Base-by-base conservation (phyloP, 1,140 invertebrate genomes). In the Lepidostoma basale region DNA sequence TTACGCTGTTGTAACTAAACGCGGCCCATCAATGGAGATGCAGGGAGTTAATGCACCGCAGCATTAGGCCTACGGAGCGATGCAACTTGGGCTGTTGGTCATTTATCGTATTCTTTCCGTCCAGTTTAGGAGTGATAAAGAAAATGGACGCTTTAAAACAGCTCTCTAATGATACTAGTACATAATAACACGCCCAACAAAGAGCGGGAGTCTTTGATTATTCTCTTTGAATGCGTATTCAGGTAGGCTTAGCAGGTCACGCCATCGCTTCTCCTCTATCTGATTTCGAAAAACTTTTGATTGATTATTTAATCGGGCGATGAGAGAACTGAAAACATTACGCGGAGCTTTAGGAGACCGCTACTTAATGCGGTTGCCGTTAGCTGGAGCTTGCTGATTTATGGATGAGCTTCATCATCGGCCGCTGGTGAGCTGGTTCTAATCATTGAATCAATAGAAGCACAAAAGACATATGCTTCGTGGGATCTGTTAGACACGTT, bases 281-380 rank as follows among this genome's bases (percentile, higher is more conserved):
- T 56, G 30, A 56, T 44, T 42, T 60, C 40, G 67, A 64, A 64
- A 69, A 63, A 64, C 30, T n/a, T 62, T 54, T 69, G 67, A 69
- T 69, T 69, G 67, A 69, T 69, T 56, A 54, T 60, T 60, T 60
- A 60, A 60, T 63, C 42, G 26, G 18, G 44, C 10, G 20, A 20
- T 60, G 58, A 60, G 30, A 42, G 45, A 64, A 42, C 28, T 20
- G 47, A 56, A 33, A 56, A 56, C 52, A 56, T 56, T 56, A 56
- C 16, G 52, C 52, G 20, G 28, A 14, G 52, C 28, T 33, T 56
- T 56, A 18, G 52, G 28, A 33, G 30, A 56, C 28, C n/a, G 52
- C 52, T 56, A 36, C 28, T 56, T 49, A 49, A 25, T 49, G 45
- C 45, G 22, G 18, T 23, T 49, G 45, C 9, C 22, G 45, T 49